These are phyloP conservation scores for Perdita meconis DNA, from an alignment of 2,888 invertebrate genomes.

Conservation along the genomic window DNA sequence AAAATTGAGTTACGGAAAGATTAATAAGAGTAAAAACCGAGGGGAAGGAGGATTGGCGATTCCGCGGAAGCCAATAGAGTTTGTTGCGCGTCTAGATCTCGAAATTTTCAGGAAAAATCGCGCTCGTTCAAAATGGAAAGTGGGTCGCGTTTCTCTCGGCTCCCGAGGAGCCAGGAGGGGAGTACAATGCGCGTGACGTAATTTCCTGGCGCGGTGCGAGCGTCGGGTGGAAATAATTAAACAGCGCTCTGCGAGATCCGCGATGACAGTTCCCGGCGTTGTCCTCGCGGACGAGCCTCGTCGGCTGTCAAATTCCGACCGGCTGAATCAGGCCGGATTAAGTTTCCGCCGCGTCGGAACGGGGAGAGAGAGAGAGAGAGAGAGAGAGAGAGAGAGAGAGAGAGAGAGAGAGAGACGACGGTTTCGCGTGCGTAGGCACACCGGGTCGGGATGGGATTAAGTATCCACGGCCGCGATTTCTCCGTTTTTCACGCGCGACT, in stretches of 20 bases:
- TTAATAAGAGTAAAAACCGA: too few relatives aligned
- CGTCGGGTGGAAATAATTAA: constrained; percentile 51
- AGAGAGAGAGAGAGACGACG: too few relatives aligned
- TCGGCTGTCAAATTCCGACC: constrained; percentile 61
- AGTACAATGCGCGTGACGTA: constrained; percentile 40
- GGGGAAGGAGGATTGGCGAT: not conserved
- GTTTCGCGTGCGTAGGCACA: constrained; percentile 65
- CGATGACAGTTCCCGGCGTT: constrained; percentile 42
- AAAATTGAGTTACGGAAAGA: too few relatives aligned
- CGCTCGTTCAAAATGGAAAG: not conserved
- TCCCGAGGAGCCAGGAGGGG: constrained; percentile 11
- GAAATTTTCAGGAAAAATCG: not conserved
- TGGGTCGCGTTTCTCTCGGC: not conserved
- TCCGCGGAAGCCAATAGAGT: not conserved
- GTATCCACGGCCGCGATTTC: constrained; percentile 49
- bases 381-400: too few relatives aligned
- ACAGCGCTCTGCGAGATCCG: constrained; percentile 54
- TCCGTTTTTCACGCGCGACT: constrained; percentile 20
- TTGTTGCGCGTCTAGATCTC: not conserved
- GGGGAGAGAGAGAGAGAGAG: too few relatives aligned
- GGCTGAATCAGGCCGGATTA: constrained; percentile 63
- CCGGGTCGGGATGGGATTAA: constrained; percentile 59
- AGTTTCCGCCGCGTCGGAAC: constrained; percentile 60
- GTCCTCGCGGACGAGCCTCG: constrained; percentile 44
- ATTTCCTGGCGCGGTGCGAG: constrained; percentile 30